Evolutionary conservation across 1,140 invertebrate genomes (phyloP).

Genomic region (Drosophila sechellia): DNA sequence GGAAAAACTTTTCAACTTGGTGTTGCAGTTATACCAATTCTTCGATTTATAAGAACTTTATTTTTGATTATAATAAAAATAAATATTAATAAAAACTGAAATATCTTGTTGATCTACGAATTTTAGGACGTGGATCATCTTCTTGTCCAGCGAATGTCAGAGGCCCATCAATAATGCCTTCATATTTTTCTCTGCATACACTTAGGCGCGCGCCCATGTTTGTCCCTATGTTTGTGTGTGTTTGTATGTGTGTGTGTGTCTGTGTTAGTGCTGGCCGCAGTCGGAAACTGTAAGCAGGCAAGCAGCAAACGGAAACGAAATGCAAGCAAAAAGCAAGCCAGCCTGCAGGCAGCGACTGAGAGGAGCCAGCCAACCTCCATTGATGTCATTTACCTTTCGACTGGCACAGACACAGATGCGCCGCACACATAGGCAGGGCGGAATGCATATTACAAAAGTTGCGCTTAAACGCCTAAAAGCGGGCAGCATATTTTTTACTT

Average conservation of each 20-base stretch:
- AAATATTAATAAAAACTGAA: too few species aligned
- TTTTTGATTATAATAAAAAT: too few species aligned
- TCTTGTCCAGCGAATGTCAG: background rate
- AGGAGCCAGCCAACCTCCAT: constrained; percentile 75
- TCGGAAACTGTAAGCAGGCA: constrained; percentile 81
- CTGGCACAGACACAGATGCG: constrained; percentile 39
- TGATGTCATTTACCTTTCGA: constrained; percentile 80
- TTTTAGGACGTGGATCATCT: too few species aligned
- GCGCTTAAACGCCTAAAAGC: constrained; percentile 60
- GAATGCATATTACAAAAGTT: constrained; percentile 59
- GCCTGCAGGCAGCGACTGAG: constrained; percentile 27
- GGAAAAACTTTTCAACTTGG: background rate
- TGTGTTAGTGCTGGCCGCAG: constrained; percentile 49
- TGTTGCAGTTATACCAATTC: too few species aligned
- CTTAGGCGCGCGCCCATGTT: constrained; percentile 74
- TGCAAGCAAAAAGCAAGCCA: constrained; percentile 77
- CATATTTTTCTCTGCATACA: constrained; percentile 1
- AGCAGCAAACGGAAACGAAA: constrained; percentile 74
- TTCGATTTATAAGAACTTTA: too few species aligned
- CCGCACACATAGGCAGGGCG: constrained; percentile 13
- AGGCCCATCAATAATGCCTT: background rate
- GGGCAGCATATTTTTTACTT: constrained; percentile 41
- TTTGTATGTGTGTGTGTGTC: constrained; percentile 4
- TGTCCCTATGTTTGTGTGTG: background rate
- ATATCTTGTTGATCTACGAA: too few species aligned